Conservation (phyloP, 1,140 invertebrate genomes). For the Oscheius sp. region DNA sequence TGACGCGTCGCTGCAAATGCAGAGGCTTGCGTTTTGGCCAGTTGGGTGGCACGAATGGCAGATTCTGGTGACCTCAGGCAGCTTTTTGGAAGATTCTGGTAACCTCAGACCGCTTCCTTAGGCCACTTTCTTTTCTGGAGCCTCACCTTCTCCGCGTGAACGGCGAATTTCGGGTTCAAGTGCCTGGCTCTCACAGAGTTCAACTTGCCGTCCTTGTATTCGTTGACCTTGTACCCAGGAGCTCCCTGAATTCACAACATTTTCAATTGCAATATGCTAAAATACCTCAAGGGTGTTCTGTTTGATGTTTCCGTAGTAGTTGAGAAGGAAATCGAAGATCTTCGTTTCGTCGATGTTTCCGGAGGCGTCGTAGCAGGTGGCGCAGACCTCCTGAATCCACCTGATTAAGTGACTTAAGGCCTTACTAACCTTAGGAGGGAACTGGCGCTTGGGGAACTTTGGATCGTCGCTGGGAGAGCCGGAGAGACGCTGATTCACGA, state of each 20-base stretch:
- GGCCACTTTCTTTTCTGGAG: background rate
- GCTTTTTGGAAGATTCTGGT: too few relatives aligned
- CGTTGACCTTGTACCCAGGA: slow-evolving; percentile 51
- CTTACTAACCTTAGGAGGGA: slow-evolving; percentile 68
- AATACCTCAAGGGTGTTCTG: background rate
- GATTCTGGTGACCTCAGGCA: too few relatives aligned
- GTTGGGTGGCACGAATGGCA: too few relatives aligned
- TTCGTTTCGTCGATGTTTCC: slow-evolving; percentile 50
- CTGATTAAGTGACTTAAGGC: background rate
- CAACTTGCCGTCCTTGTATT: slow-evolving; percentile 56
- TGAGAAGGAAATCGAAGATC: slow-evolving; percentile 48
- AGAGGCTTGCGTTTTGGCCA: too few relatives aligned
- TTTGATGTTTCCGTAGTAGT: slow-evolving; percentile 55
- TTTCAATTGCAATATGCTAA: slow-evolving; percentile 19
- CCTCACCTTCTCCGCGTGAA: slow-evolving; percentile 20
- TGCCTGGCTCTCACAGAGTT: slow-evolving; percentile 47
- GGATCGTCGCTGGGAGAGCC: slow-evolving; percentile 87
- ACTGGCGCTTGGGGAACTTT: slow-evolving; percentile 81
- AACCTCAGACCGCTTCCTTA: background rate
- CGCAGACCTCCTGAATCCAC: slow-evolving; percentile 68
- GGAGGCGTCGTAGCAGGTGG: slow-evolving; percentile 37
- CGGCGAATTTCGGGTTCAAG: slow-evolving; percentile 55
- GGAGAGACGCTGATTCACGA: slow-evolving; percentile 80
- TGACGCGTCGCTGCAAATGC: too few relatives aligned
- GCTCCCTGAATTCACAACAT: slow-evolving; percentile 44